Percentiles rank a stretch among this genome's conserved stretches.
phyloP scores from a whole-genome alignment of 2,888 invertebrate genomes.

The Torymus auratus region DNA sequence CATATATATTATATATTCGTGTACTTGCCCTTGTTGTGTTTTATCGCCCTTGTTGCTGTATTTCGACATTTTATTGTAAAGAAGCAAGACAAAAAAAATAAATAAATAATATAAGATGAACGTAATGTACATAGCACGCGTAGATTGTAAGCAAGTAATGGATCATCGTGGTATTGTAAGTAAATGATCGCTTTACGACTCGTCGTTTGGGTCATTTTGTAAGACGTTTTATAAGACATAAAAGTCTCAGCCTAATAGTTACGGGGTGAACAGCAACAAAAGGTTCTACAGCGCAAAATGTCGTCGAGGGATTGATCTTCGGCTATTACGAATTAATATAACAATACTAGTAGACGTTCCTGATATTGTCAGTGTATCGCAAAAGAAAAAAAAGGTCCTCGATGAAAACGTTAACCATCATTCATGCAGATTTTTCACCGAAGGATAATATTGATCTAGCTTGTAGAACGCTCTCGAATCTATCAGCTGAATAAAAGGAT shows the following conservation, averaged over 20 bases:
- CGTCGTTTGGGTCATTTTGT: slow-evolving; percentile 53
- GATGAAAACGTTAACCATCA: slow-evolving; percentile 31
- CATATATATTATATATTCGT: slow-evolving; percentile 53
- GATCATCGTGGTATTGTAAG: slow-evolving; percentile 48
- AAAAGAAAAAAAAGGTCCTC: slow-evolving; percentile 1
- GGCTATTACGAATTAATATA: slow-evolving; percentile 24
- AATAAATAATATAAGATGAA: slow-evolving; percentile 34
- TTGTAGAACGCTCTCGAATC: slow-evolving; percentile 27
- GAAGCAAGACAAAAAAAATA: slow-evolving; percentile 11
- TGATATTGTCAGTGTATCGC: slow-evolving; percentile 41
- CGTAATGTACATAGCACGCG: slow-evolving; percentile 48
- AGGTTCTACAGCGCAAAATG: slow-evolving; percentile 27
- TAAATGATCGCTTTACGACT: slow-evolving; percentile 50
- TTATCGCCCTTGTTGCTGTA: slow-evolving; percentile 65
- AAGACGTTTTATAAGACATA: slow-evolving; percentile 50
- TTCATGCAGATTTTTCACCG: slow-evolving; percentile 26
- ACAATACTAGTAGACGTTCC: slow-evolving; percentile 46
- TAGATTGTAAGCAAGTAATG: slow-evolving; percentile 52
- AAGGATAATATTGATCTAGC: slow-evolving; percentile 30
- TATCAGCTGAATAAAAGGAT: slow-evolving; percentile 19
- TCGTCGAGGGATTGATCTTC: slow-evolving; percentile 4
- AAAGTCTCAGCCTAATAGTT: slow-evolving; percentile 50
- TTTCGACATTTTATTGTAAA: slow-evolving; percentile 74
- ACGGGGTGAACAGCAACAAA: slow-evolving; percentile 19
- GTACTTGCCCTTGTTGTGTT: slow-evolving; percentile 75